phyloP scores from a whole-genome alignment of 1,140 invertebrate genomes.

The Coenobita brevimanus region DNA sequence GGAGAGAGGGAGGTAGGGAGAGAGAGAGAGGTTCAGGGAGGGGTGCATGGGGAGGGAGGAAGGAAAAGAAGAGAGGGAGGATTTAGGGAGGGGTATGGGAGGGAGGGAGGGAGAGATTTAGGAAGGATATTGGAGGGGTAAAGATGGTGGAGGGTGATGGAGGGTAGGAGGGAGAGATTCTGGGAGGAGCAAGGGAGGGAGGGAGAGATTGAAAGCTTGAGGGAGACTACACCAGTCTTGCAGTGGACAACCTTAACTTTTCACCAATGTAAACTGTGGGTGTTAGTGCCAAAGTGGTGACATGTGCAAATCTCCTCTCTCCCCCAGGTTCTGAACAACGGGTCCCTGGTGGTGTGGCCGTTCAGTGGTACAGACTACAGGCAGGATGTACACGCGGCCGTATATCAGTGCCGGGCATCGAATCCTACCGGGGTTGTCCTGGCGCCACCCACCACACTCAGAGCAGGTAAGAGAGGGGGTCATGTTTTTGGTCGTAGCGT shows the following conservation, averaged over 20 bases:
- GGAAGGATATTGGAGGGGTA: no score
- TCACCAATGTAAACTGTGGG: not conserved
- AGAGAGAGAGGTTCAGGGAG: no score
- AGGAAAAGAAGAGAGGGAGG: no score
- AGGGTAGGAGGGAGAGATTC: no score
- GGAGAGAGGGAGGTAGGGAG: no score
- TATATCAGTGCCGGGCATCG: constrained; percentile 85
- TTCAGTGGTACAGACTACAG: constrained; percentile 86
- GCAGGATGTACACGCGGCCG: constrained; percentile 87
- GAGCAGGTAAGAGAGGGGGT: constrained; percentile 84
- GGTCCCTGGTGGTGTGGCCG: constrained; percentile 82
- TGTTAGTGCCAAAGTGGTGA: not conserved
- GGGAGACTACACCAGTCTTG: no score
- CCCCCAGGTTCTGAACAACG: constrained; percentile 51
- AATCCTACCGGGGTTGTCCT: constrained; percentile 85
- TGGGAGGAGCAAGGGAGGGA: no score
- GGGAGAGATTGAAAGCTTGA: no score
- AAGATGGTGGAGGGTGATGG: no score
- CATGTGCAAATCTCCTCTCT: not conserved
- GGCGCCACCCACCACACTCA: constrained; percentile 87
- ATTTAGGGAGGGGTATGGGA: no score
- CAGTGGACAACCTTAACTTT: not conserved
- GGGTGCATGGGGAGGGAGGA: no score
- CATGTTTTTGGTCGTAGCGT: not conserved
- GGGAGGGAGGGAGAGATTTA: no score